Evolutionary conservation across 2,888 invertebrate species (phyloP).

Genomic region (Hypolimnas misippus): DNA sequence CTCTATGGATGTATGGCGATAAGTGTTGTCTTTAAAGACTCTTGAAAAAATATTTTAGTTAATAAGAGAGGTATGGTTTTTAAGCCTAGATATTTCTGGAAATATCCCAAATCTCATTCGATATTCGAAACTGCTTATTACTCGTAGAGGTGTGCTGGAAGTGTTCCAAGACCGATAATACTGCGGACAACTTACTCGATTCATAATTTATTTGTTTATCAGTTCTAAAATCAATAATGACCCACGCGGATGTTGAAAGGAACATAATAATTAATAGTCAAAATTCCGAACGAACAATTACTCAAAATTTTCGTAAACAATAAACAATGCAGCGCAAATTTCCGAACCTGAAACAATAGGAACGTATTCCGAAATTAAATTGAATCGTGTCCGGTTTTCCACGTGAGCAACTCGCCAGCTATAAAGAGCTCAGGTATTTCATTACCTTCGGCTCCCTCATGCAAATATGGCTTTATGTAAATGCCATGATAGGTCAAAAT

Average conservation of each 20-base stretch:
- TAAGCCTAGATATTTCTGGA: slow-evolving; percentile 30
- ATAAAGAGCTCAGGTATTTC: slow-evolving; percentile 51
- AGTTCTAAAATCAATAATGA: slow-evolving; percentile 12
- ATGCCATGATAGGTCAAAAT: slow-evolving; percentile 43
- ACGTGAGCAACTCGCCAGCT: slow-evolving; percentile 51
- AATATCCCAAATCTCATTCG: slow-evolving; percentile 32
- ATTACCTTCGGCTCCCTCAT: slow-evolving; percentile 48
- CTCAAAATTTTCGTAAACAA: slow-evolving; percentile 26
- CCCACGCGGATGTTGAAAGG: slow-evolving; percentile 1
- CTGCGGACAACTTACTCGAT: slow-evolving; percentile 31
- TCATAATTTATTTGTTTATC: slow-evolving; percentile 22
- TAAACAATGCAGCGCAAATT: slow-evolving; percentile 45
- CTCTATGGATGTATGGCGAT: too few species aligned
- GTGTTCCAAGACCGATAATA: slow-evolving; percentile 33
- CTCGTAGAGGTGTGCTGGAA: slow-evolving; percentile 40
- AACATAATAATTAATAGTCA: slow-evolving; percentile 9
- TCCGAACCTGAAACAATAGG: slow-evolving; percentile 50
- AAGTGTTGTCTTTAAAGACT: too few species aligned
- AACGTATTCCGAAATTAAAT: slow-evolving; percentile 61
- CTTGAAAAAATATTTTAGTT: too few species aligned
- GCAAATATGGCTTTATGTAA: slow-evolving; percentile 42
- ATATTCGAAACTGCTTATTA: slow-evolving; percentile 40
- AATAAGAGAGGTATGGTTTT: neutral
- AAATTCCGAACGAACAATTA: slow-evolving; percentile 22
- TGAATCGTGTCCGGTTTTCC: slow-evolving; percentile 55